These are phyloP conservation scores for Malurus leucopterus DNA, from an alignment of 2,797 vertebrate genomes.

Conservation along the genomic window DNA sequence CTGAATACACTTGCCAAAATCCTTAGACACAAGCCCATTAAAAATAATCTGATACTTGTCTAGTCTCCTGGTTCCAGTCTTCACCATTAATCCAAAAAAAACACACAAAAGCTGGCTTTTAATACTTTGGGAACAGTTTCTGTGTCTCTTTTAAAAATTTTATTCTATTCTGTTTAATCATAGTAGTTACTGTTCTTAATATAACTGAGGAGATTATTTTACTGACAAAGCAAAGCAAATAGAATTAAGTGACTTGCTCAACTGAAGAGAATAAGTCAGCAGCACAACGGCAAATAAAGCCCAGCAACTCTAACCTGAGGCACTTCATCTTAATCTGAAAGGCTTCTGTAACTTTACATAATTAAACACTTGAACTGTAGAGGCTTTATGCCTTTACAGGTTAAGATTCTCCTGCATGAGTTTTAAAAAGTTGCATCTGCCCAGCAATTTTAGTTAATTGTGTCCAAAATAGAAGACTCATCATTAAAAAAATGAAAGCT, in stretches of 20 bases:
- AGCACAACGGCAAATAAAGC: conserved; percentile 2
- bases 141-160: neutral
- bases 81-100: neutral
- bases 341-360: neutral
- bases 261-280: neutral
- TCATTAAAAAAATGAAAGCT: neutral
- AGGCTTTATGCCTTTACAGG: neutral
- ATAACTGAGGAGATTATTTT: neutral
- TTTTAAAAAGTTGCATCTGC: neutral
- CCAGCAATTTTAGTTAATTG: conserved; percentile 6
- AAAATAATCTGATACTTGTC: neutral
- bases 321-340: neutral
- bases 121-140: neutral
- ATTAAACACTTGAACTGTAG: neutral
- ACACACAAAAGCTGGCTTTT: neutral
- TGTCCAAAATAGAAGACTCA: neutral
- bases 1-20: neutral
- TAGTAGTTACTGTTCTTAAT: neutral
- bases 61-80: neutral
- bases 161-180: neutral
- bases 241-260: neutral
- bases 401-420: neutral
- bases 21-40: neutral
- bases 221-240: neutral
- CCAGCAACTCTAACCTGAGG: neutral